These are phyloP conservation scores for Eilema caniola DNA, from an alignment of 2,888 invertebrate genomes.

Conservation along the genomic window DNA sequence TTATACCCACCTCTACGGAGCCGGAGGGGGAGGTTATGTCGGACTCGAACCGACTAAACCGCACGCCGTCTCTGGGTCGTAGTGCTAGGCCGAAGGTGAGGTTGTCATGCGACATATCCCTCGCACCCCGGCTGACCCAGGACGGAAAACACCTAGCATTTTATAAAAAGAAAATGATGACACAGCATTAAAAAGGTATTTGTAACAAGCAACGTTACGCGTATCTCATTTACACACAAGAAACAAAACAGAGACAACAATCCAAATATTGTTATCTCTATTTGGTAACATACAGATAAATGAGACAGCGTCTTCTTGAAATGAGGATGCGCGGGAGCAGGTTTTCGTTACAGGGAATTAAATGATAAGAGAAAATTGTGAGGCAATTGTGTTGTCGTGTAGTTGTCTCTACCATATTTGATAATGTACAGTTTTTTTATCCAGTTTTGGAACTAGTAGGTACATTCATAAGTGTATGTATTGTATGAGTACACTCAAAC, in stretches of 20 bases:
- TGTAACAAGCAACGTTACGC: neutral
- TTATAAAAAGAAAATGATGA: neutral
- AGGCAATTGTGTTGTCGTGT: slow-evolving; percentile 10
- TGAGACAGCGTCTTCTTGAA: slow-evolving; percentile 42
- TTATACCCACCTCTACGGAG: too few relatives aligned
- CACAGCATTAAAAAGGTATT: neutral
- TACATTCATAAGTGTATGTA: too few relatives aligned
- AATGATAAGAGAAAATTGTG: slow-evolving; percentile 36
- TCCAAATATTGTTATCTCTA: slow-evolving; percentile 42
- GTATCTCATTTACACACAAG: slow-evolving; percentile 12
- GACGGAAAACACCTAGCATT: neutral
- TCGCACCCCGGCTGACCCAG: too few relatives aligned
- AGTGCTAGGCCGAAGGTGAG: too few relatives aligned
- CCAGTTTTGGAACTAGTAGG: neutral
- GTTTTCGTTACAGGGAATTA: slow-evolving; percentile 37
- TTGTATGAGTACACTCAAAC: too few relatives aligned
- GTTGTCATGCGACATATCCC: too few relatives aligned
- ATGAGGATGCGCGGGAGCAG: slow-evolving; percentile 41
- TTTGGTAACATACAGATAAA: slow-evolving; percentile 31
- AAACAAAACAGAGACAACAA: slow-evolving; percentile 32
- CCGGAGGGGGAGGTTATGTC: too few relatives aligned
- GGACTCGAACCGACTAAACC: too few relatives aligned
- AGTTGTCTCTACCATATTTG: neutral
- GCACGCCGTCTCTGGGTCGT: too few relatives aligned
- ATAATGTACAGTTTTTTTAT: neutral